Evolutionary conservation across 1,140 invertebrate species (phyloP).

Genomic region (Drosophila novamexicana): DNA sequence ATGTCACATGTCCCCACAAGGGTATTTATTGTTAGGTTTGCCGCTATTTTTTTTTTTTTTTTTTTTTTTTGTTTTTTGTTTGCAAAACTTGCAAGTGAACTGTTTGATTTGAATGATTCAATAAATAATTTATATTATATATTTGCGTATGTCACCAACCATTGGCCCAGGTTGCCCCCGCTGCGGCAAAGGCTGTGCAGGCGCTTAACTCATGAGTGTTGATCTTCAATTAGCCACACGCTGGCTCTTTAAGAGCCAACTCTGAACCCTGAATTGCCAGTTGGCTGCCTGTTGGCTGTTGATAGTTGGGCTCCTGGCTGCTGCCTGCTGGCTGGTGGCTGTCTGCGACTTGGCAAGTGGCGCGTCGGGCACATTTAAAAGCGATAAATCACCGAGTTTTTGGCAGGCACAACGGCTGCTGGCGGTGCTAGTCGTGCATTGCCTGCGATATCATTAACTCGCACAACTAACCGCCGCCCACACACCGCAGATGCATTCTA

Average conservation of each 20-base stretch:
- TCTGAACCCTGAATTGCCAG: constrained; percentile 42
- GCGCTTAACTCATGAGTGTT: constrained; percentile 34
- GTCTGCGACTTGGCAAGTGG: constrained; percentile 63
- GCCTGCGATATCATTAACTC: constrained; percentile 77
- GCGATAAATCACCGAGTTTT: constrained; percentile 76
- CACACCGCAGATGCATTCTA: constrained; percentile 58
- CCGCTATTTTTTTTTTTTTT: constrained; percentile 17
- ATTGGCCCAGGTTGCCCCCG: not conserved
- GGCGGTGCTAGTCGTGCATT: constrained; percentile 9
- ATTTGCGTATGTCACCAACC: constrained; percentile 64
- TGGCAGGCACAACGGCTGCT: constrained; percentile 51
- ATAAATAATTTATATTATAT: constrained; percentile 83
- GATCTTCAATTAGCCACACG: constrained; percentile 72
- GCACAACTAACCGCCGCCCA: constrained; percentile 50
- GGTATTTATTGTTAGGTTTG: too few relatives aligned
- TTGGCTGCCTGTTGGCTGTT: constrained; percentile 40
- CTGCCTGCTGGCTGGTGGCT: constrained; percentile 33
- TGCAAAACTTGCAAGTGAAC: constrained; percentile 79
- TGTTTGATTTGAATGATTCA: constrained; percentile 83
- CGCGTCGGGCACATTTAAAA: constrained; percentile 75
- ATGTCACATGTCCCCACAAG: too few relatives aligned
- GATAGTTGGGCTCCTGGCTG: not conserved
- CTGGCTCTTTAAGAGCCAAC: constrained; percentile 59
- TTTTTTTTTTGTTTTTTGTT: constrained; percentile 43
- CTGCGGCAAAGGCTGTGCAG: not conserved